These are phyloP conservation scores for Brachionus asplanchnoidis DNA, from an alignment of 1,140 invertebrate species.

Conservation along the genomic window DNA sequence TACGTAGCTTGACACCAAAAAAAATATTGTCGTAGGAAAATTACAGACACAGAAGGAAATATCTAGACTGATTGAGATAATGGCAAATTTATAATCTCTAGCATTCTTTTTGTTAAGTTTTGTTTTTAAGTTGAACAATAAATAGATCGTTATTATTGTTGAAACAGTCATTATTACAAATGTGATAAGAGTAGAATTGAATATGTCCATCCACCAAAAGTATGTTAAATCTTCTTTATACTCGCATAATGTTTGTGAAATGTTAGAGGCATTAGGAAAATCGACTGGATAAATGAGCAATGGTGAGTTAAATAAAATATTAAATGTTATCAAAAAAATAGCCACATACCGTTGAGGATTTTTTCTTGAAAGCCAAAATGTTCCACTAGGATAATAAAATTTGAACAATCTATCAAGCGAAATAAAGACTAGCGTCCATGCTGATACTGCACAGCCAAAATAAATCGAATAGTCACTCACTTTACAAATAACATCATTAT, in stretches of 20 bases:
- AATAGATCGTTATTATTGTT: neutral
- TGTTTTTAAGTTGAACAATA: neutral
- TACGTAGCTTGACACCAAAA: neutral
- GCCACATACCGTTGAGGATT: neutral
- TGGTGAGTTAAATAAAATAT: neutral
- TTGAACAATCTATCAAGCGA: neutral
- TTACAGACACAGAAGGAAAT: neutral
- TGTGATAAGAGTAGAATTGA: neutral
- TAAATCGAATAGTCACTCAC: neutral
- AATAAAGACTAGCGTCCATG: neutral
- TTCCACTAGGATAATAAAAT: neutral
- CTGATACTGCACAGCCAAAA: slow-evolving; percentile 12
- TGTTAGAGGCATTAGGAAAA: neutral
- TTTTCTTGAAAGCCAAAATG: neutral
- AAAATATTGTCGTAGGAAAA: neutral
- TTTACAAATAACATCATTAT: neutral
- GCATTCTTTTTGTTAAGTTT: neutral
- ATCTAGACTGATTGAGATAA: neutral
- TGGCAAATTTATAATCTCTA: neutral
- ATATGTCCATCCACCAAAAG: slow-evolving; percentile 14
- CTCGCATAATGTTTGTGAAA: neutral
- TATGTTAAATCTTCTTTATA: neutral
- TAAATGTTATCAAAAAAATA: neutral
- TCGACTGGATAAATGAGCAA: neutral
- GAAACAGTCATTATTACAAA: neutral